Percentiles rank a stretch among this genome's conserved stretches.
Conservation (phyloP, 2,113 vertebrate species). For the Physeter macrocephalus region DNA sequence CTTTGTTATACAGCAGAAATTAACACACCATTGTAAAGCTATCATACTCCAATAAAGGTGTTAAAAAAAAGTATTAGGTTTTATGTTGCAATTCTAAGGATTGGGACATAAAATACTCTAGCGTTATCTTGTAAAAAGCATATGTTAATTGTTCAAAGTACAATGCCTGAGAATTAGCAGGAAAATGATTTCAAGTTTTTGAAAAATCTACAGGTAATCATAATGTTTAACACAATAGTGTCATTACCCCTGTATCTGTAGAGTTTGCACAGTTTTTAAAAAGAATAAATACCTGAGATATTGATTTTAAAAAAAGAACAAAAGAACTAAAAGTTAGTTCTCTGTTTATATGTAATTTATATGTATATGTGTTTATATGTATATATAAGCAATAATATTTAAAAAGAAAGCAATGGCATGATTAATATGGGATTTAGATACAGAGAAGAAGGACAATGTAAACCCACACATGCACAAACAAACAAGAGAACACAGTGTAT, state of each 20-base stretch:
- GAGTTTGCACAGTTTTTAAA: background rate
- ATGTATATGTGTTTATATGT: background rate
- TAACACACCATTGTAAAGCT: background rate
- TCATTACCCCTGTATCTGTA: background rate
- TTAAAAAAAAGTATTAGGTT: background rate
- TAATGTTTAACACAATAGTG: background rate
- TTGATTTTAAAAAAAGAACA: background rate
- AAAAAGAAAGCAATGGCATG: background rate
- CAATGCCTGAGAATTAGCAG: background rate
- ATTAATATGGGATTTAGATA: background rate
- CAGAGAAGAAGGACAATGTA: background rate
- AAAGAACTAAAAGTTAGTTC: background rate
- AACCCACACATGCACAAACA: background rate
- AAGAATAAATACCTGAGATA: constrained; percentile 36
- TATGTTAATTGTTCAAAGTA: background rate
- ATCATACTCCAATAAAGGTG: background rate
- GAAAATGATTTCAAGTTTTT: background rate
- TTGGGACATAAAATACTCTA: background rate
- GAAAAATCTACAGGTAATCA: background rate
- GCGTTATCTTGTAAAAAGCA: background rate
- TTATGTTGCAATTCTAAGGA: background rate
- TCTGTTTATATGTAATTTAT: background rate
- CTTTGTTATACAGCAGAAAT: background rate
- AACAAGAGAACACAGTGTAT: background rate
- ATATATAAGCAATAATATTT: background rate